Base-by-base conservation (phyloP, 1,140 invertebrate genomes). In the Schlechtendalia chinensis region DNA sequence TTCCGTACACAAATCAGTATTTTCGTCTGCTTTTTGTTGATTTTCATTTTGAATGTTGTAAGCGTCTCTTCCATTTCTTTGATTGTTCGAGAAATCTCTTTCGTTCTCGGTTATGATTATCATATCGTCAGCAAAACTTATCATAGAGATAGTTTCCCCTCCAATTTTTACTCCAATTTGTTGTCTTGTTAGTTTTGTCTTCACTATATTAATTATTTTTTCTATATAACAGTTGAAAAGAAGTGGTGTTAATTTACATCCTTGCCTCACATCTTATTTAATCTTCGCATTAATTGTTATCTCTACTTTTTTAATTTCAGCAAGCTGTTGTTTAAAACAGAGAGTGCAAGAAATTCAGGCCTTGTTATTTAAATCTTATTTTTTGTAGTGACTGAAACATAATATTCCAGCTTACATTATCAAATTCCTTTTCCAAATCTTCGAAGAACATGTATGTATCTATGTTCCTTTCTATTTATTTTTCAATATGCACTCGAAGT, bases 341-440 rank as follows among this genome's bases (percentile, higher is more conserved):
- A 19, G 65, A 63, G 17, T 63, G n/a, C 56, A 82, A 56, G 24
- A 80, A 69, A 24, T 74, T 29, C 67, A 75, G 32, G 71, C 82
- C 81, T 63, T 63, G 53, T 39, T 56, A 39, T 22, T 80, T 59
- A 6, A 82, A 56, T 50, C 82, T 67, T 59, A 80, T 50, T 77
- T 77, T 56, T 71, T 81, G 77, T 19, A 82, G 24, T 53, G 82
- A 71, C n/a, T 82, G 50, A 69, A n/a, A 58, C 69, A 82, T n/a
- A 72, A 50, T 82, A 50, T 67, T 75, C 47, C 80, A 80, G 22
- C 54, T 58, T 19, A 82, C 82, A 54, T 79, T 80, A 72, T 82
- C 77, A 65, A 82, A 82, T 11, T 50, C 45, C 39, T 81, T 81
- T 81, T 69, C 63, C 56, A 81, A 39, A 81, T 69, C 63, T 67